Base-by-base conservation (phyloP, 2,888 invertebrate species). In the Phoenoteleia sp. region DNA sequence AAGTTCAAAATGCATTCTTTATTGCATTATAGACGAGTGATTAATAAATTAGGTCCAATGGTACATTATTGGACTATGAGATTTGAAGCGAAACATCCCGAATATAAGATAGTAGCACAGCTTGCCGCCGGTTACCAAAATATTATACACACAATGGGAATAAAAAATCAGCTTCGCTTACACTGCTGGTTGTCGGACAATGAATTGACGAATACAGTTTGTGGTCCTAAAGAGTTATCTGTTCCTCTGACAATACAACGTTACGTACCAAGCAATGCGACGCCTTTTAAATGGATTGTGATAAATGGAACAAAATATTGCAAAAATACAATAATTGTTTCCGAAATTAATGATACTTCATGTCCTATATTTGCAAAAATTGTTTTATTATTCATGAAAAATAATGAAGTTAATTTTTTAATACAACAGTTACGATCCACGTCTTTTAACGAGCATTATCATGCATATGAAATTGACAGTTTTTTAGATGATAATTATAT, bases 81-180 rank as follows among this genome's bases (percentile, higher is more conserved):
- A 19, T 85, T 49, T 17, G 79, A 85, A 75, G 81, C 75, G 1
- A 81, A 77, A 23, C 85, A 85, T 33, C 33, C 49, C 23, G 67
- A 72, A 23, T 60, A 72, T 11, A 84, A 54, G 23, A 13, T 15
- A 7, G 29, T 60, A 33, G 21, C 15, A n/a, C 33, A 0, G 45
- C 1, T 9, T 45, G n/a, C n/a, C n/a, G n/a, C 77, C 6, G 71
- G 71, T 7, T 64, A 19, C 29, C 29, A 45, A 36, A 76, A 84
- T 49, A 64, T 69, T 5, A 33, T 81, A 4, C 52, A 6, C 11
- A 67, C 67, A 2, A n/a, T 67, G 13, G 69, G 27, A 56, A 69
- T 69, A 2, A 69, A 56, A 27, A 69, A 56, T 21, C 69, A 69
- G 25, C 19, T 69, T 4, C 23, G 19, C 11, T 42, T 69, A 23